phyloP scores from a whole-genome alignment of 2,888 invertebrate genomes.

The Tetramorium bicarinatum region DNA sequence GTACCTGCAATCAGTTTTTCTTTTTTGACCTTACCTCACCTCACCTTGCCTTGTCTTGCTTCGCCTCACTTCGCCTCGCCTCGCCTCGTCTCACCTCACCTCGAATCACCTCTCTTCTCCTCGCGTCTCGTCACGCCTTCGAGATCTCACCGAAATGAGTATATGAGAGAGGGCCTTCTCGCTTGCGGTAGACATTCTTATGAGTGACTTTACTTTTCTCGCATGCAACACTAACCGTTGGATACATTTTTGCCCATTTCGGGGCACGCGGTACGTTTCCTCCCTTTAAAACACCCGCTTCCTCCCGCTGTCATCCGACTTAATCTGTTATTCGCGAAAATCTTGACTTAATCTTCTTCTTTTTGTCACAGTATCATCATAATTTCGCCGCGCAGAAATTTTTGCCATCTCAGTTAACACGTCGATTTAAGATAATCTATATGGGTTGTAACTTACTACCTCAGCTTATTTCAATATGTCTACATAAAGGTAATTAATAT shows the following conservation, averaged over 20 bases:
- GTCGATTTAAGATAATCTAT: not conserved
- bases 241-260: not conserved
- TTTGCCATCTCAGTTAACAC: not conserved
- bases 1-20: constrained; percentile 79
- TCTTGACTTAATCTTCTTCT: not conserved
- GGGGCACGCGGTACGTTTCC: constrained; percentile 12
- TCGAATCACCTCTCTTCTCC: constrained; percentile 65
- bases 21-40: constrained; percentile 59
- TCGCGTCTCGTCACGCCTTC: constrained; percentile 74
- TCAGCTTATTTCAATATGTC: not conserved
- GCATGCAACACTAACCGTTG: constrained; percentile 26
- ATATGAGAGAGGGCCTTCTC: constrained; percentile 21
- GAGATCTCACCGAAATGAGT: constrained; percentile 72
- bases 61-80: constrained; percentile 60
- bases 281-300: not conserved
- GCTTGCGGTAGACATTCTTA: constrained; percentile 30
- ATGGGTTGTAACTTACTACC: not conserved
- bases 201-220: constrained; percentile 48
- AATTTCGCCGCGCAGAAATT: not conserved
- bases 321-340: not conserved
- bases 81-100: constrained; percentile 63
- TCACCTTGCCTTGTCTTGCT: constrained; percentile 63
- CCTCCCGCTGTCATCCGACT: not conserved
- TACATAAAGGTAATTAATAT: not conserved
- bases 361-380: not conserved